phyloP scores from a whole-genome alignment of 2,113 vertebrate species.

The Pungitius pungitius region DNA sequence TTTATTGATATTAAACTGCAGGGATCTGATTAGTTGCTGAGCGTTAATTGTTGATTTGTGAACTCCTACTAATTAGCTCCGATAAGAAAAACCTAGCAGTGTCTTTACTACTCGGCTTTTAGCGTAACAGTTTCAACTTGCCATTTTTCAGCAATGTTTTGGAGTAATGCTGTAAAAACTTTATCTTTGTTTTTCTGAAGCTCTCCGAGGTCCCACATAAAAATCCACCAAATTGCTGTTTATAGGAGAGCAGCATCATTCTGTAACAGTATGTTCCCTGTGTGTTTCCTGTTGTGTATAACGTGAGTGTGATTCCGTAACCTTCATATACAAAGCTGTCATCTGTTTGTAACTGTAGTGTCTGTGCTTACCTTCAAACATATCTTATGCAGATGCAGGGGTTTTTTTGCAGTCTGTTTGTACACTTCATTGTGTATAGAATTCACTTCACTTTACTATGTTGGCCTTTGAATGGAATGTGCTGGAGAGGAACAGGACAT shows the following conservation, averaged over 20 bases:
- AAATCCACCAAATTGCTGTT: background rate
- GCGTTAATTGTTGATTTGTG: background rate
- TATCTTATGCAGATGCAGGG: conserved; percentile 19
- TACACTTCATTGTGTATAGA: conserved; percentile 20
- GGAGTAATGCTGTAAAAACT: background rate
- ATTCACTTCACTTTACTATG: background rate
- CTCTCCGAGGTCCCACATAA: background rate
- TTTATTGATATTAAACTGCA: background rate
- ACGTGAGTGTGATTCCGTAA: background rate
- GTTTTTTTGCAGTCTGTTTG: conserved; percentile 26
- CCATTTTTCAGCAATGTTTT: background rate
- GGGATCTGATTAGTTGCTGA: background rate
- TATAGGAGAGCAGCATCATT: background rate
- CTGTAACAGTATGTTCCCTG: background rate
- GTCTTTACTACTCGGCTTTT: background rate
- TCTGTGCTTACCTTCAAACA: conserved; percentile 28
- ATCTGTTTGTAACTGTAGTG: conserved; percentile 28
- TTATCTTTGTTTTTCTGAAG: background rate
- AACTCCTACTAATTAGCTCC: background rate
- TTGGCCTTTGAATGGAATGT: conserved; percentile 30
- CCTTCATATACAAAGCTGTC: conserved; percentile 20
- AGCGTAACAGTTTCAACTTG: background rate
- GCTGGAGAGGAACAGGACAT: background rate
- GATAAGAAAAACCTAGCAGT: background rate
- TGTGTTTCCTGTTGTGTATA: conserved; percentile 24